A percentile compares a stretch with the other conserved stretches of the same genome.
phyloP scores from a whole-genome alignment of 2,888 invertebrate species.

The Abrostola triplasia region DNA sequence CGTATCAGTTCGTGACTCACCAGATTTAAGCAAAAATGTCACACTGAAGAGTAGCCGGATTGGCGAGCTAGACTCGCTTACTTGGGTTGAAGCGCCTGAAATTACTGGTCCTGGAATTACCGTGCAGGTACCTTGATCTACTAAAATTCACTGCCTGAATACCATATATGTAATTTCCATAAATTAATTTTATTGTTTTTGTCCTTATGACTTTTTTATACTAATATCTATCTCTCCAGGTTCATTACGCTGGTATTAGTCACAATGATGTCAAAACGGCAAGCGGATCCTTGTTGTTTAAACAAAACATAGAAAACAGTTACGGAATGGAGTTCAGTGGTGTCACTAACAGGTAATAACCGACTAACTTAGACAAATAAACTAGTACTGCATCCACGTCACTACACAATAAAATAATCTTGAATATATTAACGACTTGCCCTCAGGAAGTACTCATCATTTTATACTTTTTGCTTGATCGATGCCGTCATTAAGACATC shows the following conservation, averaged over 20 bases:
- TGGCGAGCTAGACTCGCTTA: slow-evolving; percentile 38
- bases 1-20: slow-evolving; percentile 42
- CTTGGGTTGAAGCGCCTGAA: slow-evolving; percentile 32
- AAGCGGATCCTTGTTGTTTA: slow-evolving; percentile 45
- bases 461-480: no score
- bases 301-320: slow-evolving; percentile 27
- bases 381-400: no score
- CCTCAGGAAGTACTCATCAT: no score
- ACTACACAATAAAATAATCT: no score
- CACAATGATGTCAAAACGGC: slow-evolving; percentile 60
- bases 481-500: no score
- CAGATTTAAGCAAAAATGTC: slow-evolving; percentile 29
- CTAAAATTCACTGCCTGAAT: no score
- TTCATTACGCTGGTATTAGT: slow-evolving; percentile 67
- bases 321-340: slow-evolving; percentile 75
- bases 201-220: not conserved
- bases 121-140: slow-evolving; percentile 62
- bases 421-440: no score
- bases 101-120: slow-evolving; percentile 48
- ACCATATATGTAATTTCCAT: not conserved
- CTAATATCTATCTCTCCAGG: slow-evolving; percentile 55
- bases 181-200: not conserved
- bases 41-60: slow-evolving; percentile 51
- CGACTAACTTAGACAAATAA: not conserved
- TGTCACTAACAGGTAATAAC: slow-evolving; percentile 64